Evolutionary conservation across 2,888 invertebrate species (phyloP), one percentile per base, ranked within the genome.

Genomic region (Heliconius sara): DNA sequence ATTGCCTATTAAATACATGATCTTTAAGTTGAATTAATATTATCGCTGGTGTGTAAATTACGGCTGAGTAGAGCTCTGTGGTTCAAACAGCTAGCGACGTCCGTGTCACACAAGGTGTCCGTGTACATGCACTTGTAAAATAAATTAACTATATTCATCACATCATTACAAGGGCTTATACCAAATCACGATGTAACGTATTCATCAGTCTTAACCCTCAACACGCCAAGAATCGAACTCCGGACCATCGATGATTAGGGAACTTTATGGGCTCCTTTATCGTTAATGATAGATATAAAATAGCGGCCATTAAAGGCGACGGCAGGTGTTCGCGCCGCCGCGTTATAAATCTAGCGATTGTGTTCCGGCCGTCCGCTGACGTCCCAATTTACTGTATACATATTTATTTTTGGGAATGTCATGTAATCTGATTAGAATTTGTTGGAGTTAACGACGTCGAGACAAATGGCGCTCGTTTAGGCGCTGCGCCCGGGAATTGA

Each of bases 211-310:
- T 79, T 77, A 73, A 70, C 78, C 60, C 80, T 79, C 72, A 75
- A 76, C 78, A 25, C 67, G 43, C 60, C 60, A 68, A 60, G 60
- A 76, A 81, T 66, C 80, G 76, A 68, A 65, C 73, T 76, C 39
- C 73, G 52, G 66, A 70, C 67, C 71, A 68, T n/a, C 63, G 71
- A 79, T 80, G 79, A 80, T 82, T 82, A 82, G 66, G 73, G 71
- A 78, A 76, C 80, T 83, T 83, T 83, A 84, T 80, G 76, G 81
- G 76, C 80, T 82, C 77, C 82, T 82, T 85, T 83, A 83, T 83
- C 82, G 78, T 82, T 83, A 85, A 84, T 81, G 80, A 83, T 76
- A 75, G 80, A 65, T 80, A 83, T 81, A 81, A 81, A 85, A 80
- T 77, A 57, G 77, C 72, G 70, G 78, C 83, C 84, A 83, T 85